Evolutionary conservation across 2,113 vertebrate genomes (phyloP).

Genomic region (Peromyscus californicus): DNA sequence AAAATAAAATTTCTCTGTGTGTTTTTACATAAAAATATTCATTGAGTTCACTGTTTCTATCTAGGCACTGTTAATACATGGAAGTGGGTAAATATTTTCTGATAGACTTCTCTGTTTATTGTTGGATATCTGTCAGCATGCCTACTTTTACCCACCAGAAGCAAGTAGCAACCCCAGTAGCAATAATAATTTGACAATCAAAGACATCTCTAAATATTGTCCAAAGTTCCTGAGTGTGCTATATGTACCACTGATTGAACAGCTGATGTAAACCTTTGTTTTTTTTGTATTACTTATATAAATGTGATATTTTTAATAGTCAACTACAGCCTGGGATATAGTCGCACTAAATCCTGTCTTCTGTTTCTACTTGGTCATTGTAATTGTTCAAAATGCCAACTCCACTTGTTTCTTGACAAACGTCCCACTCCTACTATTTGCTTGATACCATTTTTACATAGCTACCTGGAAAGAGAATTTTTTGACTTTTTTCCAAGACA

Average conservation of each 20-base stretch:
- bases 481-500: neutral
- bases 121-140: neutral
- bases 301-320: neutral
- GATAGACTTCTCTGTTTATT: neutral
- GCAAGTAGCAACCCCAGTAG: neutral
- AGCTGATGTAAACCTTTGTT: neutral
- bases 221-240: neutral
- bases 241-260: neutral
- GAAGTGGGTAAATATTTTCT: neutral
- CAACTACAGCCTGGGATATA: neutral
- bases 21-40: neutral
- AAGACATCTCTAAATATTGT: neutral
- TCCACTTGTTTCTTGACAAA: slow-evolving; percentile 24
- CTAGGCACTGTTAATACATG: neutral
- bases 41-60: neutral
- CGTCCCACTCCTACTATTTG: neutral
- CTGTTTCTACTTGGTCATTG: neutral
- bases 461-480: neutral
- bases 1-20: neutral
- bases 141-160: neutral
- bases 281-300: neutral
- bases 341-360: neutral
- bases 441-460: slow-evolving; percentile 17
- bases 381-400: neutral
- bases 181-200: neutral